Conservation (phyloP, 2,797 vertebrate species). For the Tamandua tetradactyla region DNA sequence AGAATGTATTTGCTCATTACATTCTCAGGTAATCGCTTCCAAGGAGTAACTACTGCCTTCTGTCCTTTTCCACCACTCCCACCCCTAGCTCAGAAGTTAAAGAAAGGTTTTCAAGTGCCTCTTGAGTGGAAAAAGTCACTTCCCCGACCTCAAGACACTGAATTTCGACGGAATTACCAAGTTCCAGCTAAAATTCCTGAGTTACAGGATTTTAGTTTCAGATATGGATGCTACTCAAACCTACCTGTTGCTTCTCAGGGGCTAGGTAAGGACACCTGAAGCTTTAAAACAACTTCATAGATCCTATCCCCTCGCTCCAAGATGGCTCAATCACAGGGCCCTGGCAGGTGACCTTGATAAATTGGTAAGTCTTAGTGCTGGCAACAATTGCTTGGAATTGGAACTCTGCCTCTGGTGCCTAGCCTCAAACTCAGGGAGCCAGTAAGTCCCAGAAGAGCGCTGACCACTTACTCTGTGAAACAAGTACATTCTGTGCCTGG, state of each 20-base stretch:
- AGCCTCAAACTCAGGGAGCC: not conserved
- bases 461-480: not conserved
- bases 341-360: not conserved
- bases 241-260: slow-evolving; percentile 79
- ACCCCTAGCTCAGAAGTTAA: slow-evolving; percentile 63
- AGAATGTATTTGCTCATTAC: slow-evolving; percentile 18
- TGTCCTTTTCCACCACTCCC: not conserved
- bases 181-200: slow-evolving; percentile 82
- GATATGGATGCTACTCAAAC: slow-evolving; percentile 81
- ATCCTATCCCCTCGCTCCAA: not conserved
- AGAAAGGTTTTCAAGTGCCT: slow-evolving; percentile 60
- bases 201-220: slow-evolving; percentile 77
- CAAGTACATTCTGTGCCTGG: not conserved
- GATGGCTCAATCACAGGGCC: not conserved
- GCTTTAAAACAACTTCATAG: not conserved
- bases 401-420: not conserved
- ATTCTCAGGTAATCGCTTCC: not conserved
- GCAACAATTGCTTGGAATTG: not conserved
- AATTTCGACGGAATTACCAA: slow-evolving; percentile 85
- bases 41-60: not conserved
- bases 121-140: slow-evolving; percentile 69
- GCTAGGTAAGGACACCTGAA: slow-evolving; percentile 81
- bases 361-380: no score
- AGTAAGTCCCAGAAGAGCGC: not conserved
- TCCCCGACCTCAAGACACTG: slow-evolving; percentile 79